These are phyloP conservation scores for Caenorhabditis sp. DNA, from an alignment of 2,888 invertebrate genomes.

Conservation along the genomic window DNA sequence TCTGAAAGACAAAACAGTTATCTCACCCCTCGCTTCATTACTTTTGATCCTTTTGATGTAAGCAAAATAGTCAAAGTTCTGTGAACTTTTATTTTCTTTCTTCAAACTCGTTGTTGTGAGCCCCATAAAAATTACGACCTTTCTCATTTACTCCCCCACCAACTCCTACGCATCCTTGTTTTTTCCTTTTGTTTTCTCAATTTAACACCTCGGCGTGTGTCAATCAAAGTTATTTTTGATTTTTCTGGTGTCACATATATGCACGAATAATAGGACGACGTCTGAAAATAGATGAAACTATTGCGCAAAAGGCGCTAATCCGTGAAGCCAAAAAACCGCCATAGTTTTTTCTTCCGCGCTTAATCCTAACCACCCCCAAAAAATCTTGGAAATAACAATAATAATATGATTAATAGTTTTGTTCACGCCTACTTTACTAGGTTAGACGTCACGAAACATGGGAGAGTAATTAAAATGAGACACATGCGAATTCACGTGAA, in stretches of 20 bases:
- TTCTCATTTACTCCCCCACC: not conserved
- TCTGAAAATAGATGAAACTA: not conserved
- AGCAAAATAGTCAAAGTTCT: too few relatives aligned
- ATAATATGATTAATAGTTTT: not conserved
- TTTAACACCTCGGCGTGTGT: too few relatives aligned
- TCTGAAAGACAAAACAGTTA: not conserved
- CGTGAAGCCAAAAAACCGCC: not conserved
- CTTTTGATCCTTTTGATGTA: too few relatives aligned
- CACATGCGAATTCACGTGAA: not conserved
- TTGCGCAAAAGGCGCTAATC: constrained; percentile 1
- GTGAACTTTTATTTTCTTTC: too few relatives aligned
- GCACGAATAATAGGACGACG: too few relatives aligned
- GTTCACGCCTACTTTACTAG: not conserved
- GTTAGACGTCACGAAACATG: not conserved
- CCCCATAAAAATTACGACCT: constrained; percentile 1
- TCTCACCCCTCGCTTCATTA: too few relatives aligned
- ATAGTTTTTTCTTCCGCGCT: not conserved
- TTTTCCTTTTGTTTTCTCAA: too few relatives aligned
- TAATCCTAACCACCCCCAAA: not conserved
- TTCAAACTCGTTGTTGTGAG: too few relatives aligned
- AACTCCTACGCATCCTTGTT: not conserved
- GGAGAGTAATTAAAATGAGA: not conserved
- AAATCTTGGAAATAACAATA: not conserved
- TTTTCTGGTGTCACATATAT: too few relatives aligned
- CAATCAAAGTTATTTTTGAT: too few relatives aligned